Evolutionary conservation across 92 coral and sea anemone species (phyloP), one percentile per base, ranked within the genome.

Genomic region (Epizoanthus illoricatus): DNA sequence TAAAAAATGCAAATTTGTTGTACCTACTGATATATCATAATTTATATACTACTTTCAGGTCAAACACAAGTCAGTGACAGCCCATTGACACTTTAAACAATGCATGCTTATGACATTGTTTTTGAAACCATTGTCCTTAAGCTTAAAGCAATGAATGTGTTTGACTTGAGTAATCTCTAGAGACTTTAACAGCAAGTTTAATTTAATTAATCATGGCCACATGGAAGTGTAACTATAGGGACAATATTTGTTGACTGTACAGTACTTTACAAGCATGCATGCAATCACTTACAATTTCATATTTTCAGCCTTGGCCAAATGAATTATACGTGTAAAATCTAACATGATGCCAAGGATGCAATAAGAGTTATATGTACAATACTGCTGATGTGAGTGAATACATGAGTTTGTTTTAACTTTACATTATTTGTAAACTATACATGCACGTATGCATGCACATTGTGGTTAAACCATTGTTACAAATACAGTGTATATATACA

Each of bases 221-320:
- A 7, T 66, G 70, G 42, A 65, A 65, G 28, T 66, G 49, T 19
- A 19, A 12, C 45, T 39, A 68, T 43, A 68, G 72, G 72, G 72
- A 68, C 72, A 68, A 16, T 68, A 68, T 39, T 5, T 68, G 72
- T 68, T 68, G 72, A 68, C 72, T 15, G 72, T 16, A 39, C 52
- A 68, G 28, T 28, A 17, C 16, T 43, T 36, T 9, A 7, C 8
- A 43, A 5, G 17, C 45, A 66, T 10, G 42, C 72, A 15, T n/a
- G n/a, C 47, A 68, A 19, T 68, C 56, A 49, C 13, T 2, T 49
- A 49, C 8, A 5, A 10, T 8, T 49, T 8, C 56, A 0, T 8
- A 0, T 49, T 49, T 49, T 68, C n/a, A 39, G 39, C 1, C 45
- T 39, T 39, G 39, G 70, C 9, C 56, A 49, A 28, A 65, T 65